Percentiles rank a stretch among this genome's conserved stretches.
phyloP scores from a whole-genome alignment of 2,888 invertebrate species.

The Epirrhoe tristata region DNA sequence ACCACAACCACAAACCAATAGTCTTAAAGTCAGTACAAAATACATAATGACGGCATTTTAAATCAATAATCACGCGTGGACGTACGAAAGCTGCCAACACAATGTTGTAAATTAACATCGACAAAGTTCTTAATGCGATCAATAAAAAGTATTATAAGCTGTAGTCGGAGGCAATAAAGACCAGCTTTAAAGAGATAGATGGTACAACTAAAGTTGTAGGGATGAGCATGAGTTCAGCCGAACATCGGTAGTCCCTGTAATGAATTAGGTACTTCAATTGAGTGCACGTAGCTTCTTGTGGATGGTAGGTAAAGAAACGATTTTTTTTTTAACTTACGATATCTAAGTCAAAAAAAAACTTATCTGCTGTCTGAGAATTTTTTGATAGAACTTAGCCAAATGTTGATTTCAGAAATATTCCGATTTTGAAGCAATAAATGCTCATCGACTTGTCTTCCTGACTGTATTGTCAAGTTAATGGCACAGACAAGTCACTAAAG shows the following conservation, averaged over 20 bases:
- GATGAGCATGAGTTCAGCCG: constrained; percentile 23
- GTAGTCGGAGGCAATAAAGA: constrained; percentile 9
- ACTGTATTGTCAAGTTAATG: too few relatives aligned
- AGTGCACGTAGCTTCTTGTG: background rate
- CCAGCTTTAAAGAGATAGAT: constrained; percentile 18
- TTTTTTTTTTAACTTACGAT: too few relatives aligned
- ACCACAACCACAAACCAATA: constrained; percentile 27
- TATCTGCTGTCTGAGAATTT: too few relatives aligned
- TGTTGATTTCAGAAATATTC: too few relatives aligned
- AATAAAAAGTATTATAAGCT: constrained; percentile 6
- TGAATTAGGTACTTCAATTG: constrained; percentile 24
- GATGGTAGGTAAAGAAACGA: background rate
- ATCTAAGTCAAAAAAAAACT: too few relatives aligned
- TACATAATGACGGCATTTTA: constrained; percentile 39
- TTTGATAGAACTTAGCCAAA: too few relatives aligned
- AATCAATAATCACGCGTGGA: constrained; percentile 38
- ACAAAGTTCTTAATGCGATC: constrained; percentile 1
- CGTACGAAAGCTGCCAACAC: constrained; percentile 34
- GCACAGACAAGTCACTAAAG: too few relatives aligned
- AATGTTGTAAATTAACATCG: constrained; percentile 24
- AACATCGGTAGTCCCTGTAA: constrained; percentile 31
- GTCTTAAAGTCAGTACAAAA: constrained; percentile 30
- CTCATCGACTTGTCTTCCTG: too few relatives aligned
- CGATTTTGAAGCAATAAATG: too few relatives aligned
- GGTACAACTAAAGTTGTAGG: constrained; percentile 16